These are phyloP conservation scores for Mamestra brassicae DNA, from an alignment of 2,888 invertebrate species.

Conservation along the genomic window DNA sequence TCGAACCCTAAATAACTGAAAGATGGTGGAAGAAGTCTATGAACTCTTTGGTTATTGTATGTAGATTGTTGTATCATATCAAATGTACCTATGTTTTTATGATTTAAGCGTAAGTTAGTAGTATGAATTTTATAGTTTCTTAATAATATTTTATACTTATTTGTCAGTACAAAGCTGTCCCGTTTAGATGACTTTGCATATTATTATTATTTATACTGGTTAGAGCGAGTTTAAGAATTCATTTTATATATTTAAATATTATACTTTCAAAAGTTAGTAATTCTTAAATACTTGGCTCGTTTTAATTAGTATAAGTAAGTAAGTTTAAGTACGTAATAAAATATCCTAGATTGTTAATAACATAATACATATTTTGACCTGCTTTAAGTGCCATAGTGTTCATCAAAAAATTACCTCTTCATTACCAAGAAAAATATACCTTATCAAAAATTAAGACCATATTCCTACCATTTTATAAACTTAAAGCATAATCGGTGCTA, in stretches of 20 bases:
- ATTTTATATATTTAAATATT: too few species aligned
- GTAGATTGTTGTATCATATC: constrained; percentile 19
- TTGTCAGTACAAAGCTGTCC: constrained; percentile 25
- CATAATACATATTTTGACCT: constrained; percentile 2
- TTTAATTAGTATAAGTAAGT: constrained; percentile 10
- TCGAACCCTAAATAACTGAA: not conserved
- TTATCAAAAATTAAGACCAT: not conserved
- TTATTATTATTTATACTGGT: constrained; percentile 6
- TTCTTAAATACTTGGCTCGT: too few species aligned
- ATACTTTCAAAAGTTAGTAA: too few species aligned
- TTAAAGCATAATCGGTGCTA: constrained; percentile 8
- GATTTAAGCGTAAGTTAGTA: constrained; percentile 12
- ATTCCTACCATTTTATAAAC: not conserved
- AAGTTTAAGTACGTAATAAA: constrained; percentile 7
- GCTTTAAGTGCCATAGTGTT: constrained; percentile 32
- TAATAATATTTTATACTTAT: constrained; percentile 1
- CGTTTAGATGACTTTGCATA: constrained; percentile 1
- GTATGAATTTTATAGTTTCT: not conserved
- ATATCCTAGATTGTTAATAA: constrained; percentile 5
- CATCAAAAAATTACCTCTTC: not conserved
- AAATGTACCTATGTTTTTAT: constrained; percentile 14
- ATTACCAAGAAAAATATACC: not conserved
- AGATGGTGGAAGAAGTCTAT: not conserved
- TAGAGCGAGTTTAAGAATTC: not conserved
- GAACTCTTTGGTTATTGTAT: not conserved